Base-by-base conservation (phyloP, 2,113 vertebrate species). In the Odontesthes bonariensis region DNA sequence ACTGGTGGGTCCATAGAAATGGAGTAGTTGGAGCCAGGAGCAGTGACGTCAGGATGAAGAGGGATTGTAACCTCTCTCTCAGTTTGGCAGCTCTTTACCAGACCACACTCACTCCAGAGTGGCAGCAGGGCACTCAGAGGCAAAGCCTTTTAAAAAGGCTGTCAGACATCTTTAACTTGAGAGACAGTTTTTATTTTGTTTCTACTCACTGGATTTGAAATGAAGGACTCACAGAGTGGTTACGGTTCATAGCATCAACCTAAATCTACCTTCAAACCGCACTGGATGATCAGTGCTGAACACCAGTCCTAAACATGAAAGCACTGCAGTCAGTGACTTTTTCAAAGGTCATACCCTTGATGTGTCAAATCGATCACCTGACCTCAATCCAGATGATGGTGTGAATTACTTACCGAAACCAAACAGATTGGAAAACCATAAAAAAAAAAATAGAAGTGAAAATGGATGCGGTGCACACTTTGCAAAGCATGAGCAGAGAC, bases 41-140 rank as follows among this genome's bases (percentile, higher is more conserved):
- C 1, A 5, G 49, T 84, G 78, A 90, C 78, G 71, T 88, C 78
- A 81, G 69, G 56, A 59, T 3, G 64, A 56, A 82, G 67, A 79
- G 49, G 2, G 76, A 72, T 79, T 31, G 11, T 49, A 20, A 70
- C 75, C 68, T 62, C 49, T 69, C 31, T 65, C 73, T 60, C 60
- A 53, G 31, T 75, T 67, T 80, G 59, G 64, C 73, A 77, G 77
- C 69, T 61, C 53, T 10, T 72, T 51, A 62, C 46, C n/a, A 40
- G 72, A 55, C 49, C 70, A 62, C 70, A 59, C 62, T 85, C 35
- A 6, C 8, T 73, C 58, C 69, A 9, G 38, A 56, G 54, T 22
- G 77, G 44, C 58, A 55, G 0, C 8, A 14, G 6, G 35, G 14
- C 49, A 23, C 66, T 55, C 19, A 1, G 16, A 74, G 5, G 65